Percentiles rank a stretch among this genome's conserved stretches.
Evolutionary conservation across 2,113 vertebrate genomes (phyloP).

Genomic region (Paradoxurus hermaphroditus): DNA sequence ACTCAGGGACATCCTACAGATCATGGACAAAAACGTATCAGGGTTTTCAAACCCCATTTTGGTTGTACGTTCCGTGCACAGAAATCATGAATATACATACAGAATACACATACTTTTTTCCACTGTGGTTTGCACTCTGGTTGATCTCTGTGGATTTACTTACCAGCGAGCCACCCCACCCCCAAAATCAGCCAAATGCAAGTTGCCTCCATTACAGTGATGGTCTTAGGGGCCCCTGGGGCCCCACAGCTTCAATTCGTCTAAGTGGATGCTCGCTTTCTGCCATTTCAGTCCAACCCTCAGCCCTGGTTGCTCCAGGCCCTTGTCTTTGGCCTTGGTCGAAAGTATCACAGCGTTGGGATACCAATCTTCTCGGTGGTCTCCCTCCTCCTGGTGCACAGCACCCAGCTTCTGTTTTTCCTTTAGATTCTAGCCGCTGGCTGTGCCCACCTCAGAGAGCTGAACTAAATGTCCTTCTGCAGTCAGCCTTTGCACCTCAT

Average conservation of each 20-base stretch:
- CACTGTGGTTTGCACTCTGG: background rate
- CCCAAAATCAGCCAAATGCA: conserved; percentile 22
- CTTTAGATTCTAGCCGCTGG: conserved; percentile 30
- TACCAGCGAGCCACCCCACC: background rate
- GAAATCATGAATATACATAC: background rate
- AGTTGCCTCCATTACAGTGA: background rate
- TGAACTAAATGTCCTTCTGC: conserved; percentile 19
- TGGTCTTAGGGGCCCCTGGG: background rate
- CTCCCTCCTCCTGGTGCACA: background rate
- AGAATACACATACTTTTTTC: background rate
- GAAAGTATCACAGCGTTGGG: background rate
- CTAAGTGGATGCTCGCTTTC: conserved; percentile 8
- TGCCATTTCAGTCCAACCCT: background rate
- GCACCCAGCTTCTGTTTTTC: conserved; percentile 33
- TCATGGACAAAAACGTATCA: background rate
- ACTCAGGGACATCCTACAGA: background rate
- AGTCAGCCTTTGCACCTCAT: background rate
- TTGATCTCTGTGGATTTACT: background rate
- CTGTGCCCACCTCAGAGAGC: background rate
- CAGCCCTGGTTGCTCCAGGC: background rate
- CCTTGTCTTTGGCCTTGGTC: background rate
- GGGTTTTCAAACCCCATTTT: background rate
- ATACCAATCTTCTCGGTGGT: background rate
- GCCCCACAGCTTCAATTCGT: background rate
- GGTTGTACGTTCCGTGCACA: background rate